These are phyloP conservation scores for Amphiduros pacificus DNA, from an alignment of 2,888 invertebrate genomes.

Conservation along the genomic window DNA sequence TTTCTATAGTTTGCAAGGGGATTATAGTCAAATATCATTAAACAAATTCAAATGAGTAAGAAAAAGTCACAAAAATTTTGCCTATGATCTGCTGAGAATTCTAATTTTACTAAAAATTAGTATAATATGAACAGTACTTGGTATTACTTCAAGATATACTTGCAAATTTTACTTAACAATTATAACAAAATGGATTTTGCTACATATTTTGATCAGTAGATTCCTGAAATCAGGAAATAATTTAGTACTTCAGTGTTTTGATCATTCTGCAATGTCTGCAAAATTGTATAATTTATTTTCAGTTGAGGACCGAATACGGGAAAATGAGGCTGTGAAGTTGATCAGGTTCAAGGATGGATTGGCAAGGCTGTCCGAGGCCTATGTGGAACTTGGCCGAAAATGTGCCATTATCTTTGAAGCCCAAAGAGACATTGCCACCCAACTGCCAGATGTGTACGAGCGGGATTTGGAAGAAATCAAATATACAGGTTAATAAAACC, in stretches of 20 bases:
- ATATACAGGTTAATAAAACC: constrained; percentile 62
- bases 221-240: too few species aligned
- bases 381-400: constrained; percentile 62
- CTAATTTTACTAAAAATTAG: too few species aligned
- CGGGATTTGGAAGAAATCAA: constrained; percentile 60
- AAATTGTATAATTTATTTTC: constrained; percentile 16
- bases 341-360: constrained; percentile 63
- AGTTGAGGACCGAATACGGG: constrained; percentile 62
- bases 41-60: too few species aligned
- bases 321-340: constrained; percentile 64
- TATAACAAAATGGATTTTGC: too few species aligned
- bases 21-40: too few species aligned
- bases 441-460: constrained; percentile 62
- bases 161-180: too few species aligned
- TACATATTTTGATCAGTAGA: too few species aligned
- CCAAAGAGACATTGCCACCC: constrained; percentile 60
- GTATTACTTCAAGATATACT: too few species aligned
- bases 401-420: constrained; percentile 62
- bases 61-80: too few species aligned
- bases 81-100: too few species aligned
- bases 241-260: neutral
- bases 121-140: too few species aligned
- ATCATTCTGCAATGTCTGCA: neutral
- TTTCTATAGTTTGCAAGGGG: too few species aligned
- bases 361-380: constrained; percentile 62